These are phyloP conservation scores for Scalopus aquaticus DNA, from an alignment of 2,113 vertebrate genomes.

Conservation along the genomic window DNA sequence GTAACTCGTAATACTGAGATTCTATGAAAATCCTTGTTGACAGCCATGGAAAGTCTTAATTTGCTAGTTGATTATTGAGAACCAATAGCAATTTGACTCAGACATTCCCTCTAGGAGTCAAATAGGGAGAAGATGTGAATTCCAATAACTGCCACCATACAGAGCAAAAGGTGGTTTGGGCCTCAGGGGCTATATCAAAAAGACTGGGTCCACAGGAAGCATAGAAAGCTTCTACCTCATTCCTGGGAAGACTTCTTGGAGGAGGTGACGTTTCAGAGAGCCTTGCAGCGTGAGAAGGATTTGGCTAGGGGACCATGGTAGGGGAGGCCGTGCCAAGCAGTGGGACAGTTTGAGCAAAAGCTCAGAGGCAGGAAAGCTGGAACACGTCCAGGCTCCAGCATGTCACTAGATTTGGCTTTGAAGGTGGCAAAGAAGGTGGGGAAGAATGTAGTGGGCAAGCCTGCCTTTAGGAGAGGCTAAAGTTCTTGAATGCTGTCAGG, in stretches of 20 bases:
- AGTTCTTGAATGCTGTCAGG: background rate
- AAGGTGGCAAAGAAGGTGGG: background rate
- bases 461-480: background rate
- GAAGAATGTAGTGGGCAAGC: background rate
- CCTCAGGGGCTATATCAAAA: background rate
- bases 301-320: background rate
- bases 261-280: background rate
- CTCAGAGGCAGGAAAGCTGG: background rate
- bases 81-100: background rate
- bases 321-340: background rate
- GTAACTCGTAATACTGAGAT: background rate
- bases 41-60: background rate
- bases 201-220: background rate
- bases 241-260: conserved; percentile 15
- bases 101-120: background rate
- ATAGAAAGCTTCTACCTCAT: background rate
- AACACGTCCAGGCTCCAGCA: background rate
- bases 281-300: background rate
- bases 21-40: background rate
- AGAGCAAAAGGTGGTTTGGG: background rate
- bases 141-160: fast-evolving
- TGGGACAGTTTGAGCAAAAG: background rate
- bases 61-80: background rate
- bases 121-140: background rate
- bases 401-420: background rate